Base-by-base conservation (phyloP, 2,888 invertebrate genomes). In the Drosophila koepferae region DNA sequence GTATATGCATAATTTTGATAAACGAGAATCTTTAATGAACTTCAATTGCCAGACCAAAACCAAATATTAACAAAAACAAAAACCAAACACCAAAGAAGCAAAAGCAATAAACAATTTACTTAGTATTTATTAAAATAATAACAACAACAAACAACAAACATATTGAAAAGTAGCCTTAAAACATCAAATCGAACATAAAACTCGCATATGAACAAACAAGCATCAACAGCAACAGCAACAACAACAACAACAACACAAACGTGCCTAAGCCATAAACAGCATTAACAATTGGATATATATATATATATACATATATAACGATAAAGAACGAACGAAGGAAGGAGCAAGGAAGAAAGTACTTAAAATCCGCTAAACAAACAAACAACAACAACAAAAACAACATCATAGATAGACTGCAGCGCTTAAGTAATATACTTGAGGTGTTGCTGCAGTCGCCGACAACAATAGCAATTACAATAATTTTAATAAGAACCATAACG, bases 251-350 rank as follows among this genome's bases (percentile, higher is more conserved):
- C 66, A 68, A 87, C 86, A 88, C 88, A 72, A 74, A 86, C 81
- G 85, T 85, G 85, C 85, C 85, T 85, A 81, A 83, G 51, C 59
- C 70, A 75, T 69, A 64, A 82, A 67, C 64, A 75, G 59, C 72
- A 71, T 40, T 70, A 72, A 71, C 54, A 54, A 43, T 12, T 48
- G 20, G n/a, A 48, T 41, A 48, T 20, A 58, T 9, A 34, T 34
- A 31, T 31, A 28, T 28, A 28, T 6, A 28, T 6, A 28, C 1
- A 28, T 28, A 28, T 59, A 18, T 16, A 36, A n/a, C 28, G 34
- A 1, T n/a, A 28, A 34, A 51, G 48, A 31, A 59, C 28, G 18
- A 40, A 12, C 12, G 28, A 31, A 43, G 14, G 14, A 36, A 14
- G 8, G 40, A 61, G 10, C 31, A 44, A 34, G 36, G 40, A 51